These are phyloP conservation scores for Chloromyia formosa DNA, from an alignment of 2,888 invertebrate species.

Conservation along the genomic window DNA sequence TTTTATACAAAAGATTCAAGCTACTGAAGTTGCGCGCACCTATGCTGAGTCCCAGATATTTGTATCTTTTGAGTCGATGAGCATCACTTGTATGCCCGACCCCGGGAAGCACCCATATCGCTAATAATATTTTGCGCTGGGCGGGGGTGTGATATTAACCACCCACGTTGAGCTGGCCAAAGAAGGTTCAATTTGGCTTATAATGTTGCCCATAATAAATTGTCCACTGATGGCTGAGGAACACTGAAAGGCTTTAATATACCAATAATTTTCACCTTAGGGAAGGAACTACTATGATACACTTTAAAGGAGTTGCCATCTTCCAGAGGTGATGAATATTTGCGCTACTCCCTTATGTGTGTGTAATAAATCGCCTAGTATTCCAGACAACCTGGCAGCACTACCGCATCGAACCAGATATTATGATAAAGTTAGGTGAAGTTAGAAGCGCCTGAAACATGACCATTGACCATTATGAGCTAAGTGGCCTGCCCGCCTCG, in stretches of 20 bases:
- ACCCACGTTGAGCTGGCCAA: conserved; percentile 48
- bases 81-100: neutral
- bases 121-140: neutral
- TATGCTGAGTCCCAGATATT: neutral
- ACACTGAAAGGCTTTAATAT: conserved; percentile 17
- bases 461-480: conserved; percentile 24
- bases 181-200: conserved; percentile 45
- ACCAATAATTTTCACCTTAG: conserved; percentile 25
- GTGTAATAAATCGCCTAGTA: too few species aligned
- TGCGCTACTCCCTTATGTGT: too few species aligned
- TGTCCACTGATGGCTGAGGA: conserved; percentile 42
- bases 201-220: conserved; percentile 45
- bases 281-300: conserved; percentile 7
- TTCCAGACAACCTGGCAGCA: neutral
- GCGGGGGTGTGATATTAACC: conserved; percentile 43
- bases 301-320: neutral
- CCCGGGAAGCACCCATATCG: neutral
- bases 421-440: conserved; percentile 12
- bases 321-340: too few species aligned
- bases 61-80: neutral
- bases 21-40: conserved; percentile 42
- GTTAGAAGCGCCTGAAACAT: conserved; percentile 7
- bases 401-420: neutral
- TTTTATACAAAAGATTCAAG: conserved; percentile 36
- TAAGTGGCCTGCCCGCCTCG: neutral